A percentile compares a stretch with the other conserved stretches of the same genome.
Evolutionary conservation across 2,113 vertebrate genomes (phyloP).

Genomic region (Catharus fuscescens): DNA sequence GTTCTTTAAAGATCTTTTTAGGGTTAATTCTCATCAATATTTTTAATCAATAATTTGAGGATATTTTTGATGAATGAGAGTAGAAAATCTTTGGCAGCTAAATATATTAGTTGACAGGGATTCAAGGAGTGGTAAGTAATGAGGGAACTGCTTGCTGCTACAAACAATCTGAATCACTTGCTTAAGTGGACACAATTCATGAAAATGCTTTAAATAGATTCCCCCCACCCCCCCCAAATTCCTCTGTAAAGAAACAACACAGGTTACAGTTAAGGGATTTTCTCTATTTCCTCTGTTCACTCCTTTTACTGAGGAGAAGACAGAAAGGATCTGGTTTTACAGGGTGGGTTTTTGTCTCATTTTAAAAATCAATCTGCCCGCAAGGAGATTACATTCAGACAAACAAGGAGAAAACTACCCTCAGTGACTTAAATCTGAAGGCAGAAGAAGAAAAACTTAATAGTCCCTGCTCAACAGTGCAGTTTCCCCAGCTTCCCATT

Average conservation of each 20-base stretch:
- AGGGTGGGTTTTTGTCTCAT: fast-evolving
- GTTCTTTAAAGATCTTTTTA: background rate
- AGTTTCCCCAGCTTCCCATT: background rate
- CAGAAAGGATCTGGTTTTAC: background rate
- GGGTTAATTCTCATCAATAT: background rate
- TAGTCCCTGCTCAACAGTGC: background rate
- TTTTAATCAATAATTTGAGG: background rate
- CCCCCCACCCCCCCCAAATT: background rate
- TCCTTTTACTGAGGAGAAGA: background rate
- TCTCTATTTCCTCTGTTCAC: background rate
- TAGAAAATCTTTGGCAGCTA: background rate
- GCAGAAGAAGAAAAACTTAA: background rate
- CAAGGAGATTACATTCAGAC: background rate
- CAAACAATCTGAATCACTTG: background rate
- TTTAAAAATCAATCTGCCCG: background rate
- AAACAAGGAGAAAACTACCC: background rate
- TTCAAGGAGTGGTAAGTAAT: background rate
- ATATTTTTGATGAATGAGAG: slow-evolving; percentile 6
- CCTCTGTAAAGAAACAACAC: background rate
- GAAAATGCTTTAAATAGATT: background rate
- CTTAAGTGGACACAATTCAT: background rate
- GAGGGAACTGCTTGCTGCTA: background rate
- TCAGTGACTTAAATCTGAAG: background rate
- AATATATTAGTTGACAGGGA: background rate
- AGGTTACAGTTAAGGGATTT: background rate